These are phyloP conservation scores for Physocephala rufipes DNA, from an alignment of 2,888 invertebrate genomes.

Conservation along the genomic window DNA sequence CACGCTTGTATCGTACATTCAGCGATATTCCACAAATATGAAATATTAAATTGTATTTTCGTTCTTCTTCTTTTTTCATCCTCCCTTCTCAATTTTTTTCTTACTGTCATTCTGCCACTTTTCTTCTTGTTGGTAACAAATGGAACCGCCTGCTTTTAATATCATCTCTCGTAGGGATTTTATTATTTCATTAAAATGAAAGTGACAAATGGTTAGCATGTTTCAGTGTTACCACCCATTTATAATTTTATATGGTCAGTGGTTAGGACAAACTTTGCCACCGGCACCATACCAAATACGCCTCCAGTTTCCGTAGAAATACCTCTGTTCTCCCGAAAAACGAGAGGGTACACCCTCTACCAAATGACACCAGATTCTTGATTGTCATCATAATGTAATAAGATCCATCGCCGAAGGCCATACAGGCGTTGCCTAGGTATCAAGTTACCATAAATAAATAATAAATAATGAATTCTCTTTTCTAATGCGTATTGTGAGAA, in stretches of 20 bases:
- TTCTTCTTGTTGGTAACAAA: constrained; percentile 6
- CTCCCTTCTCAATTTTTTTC: not conserved
- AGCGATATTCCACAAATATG: not conserved
- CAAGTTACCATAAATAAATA: no score
- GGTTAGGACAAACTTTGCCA: not conserved
- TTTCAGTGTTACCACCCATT: constrained; percentile 2
- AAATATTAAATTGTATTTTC: constrained; percentile 15
- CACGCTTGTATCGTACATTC: no score
- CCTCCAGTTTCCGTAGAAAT: constrained; percentile 11
- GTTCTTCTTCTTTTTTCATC: not conserved
- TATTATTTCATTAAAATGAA: constrained; percentile 42
- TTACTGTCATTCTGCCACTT: no score
- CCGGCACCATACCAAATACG: constrained; percentile 9
- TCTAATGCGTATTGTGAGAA: no score
- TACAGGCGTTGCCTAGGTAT: no score
- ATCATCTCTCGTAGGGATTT: constrained; percentile 38
- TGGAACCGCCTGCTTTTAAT: constrained; percentile 41
- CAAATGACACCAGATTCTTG: no score
- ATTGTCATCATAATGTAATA: no score
- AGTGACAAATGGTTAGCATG: constrained; percentile 39
- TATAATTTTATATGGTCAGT: not conserved
- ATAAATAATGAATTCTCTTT: no score
- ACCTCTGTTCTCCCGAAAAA: not conserved
- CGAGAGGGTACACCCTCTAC: not conserved
- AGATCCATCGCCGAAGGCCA: no score